Evolutionary conservation across 2,113 vertebrate genomes (phyloP).

Genomic region (Laterallus jamaicensis): DNA sequence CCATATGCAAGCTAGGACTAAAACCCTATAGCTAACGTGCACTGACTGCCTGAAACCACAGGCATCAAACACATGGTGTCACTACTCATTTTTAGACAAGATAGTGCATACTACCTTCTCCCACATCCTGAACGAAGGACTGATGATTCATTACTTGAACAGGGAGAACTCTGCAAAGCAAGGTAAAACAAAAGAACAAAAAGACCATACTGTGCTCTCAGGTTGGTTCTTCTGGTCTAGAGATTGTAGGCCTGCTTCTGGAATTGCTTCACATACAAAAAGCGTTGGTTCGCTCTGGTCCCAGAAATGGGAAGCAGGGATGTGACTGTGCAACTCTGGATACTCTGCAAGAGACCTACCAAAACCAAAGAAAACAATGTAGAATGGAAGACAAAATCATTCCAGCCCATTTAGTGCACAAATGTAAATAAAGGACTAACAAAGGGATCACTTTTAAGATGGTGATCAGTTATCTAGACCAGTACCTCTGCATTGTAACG

Average conservation of each 20-base stretch:
- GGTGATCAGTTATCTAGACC: background rate
- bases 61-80: background rate
- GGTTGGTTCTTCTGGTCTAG: background rate
- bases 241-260: background rate
- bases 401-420: background rate
- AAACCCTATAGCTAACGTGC: background rate
- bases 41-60: background rate
- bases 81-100: background rate
- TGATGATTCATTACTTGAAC: background rate
- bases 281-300: conserved; percentile 91
- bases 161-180: background rate
- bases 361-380: background rate
- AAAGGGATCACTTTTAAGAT: background rate
- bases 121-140: background rate
- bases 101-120: background rate
- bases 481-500: background rate
- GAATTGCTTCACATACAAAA: conserved; percentile 89
- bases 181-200: background rate
- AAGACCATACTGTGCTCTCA: conserved; percentile 57
- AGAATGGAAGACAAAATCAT: background rate
- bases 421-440: background rate
- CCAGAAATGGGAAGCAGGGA: conserved; percentile 91
- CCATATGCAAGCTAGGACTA: background rate
- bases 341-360: conserved; percentile 73
- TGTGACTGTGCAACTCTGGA: conserved; percentile 69